These are phyloP conservation scores for Caenorhabditis zanzibari DNA, from an alignment of 2,888 invertebrate species.

Conservation along the genomic window DNA sequence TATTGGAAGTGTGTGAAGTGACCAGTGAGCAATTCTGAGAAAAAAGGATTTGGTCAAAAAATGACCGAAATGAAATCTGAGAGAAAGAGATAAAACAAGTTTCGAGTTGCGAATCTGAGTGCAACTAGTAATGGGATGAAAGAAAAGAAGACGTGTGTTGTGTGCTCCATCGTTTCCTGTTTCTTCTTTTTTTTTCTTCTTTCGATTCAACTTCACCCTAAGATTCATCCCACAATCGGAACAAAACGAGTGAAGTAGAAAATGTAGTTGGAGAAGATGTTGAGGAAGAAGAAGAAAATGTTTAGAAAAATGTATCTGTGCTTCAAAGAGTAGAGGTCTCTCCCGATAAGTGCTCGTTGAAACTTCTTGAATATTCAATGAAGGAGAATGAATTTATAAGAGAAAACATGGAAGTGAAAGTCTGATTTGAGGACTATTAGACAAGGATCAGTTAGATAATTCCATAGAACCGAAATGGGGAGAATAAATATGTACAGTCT, in stretches of 20 bases:
- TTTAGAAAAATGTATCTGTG: slow-evolving; percentile 51
- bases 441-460: background rate
- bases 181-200: slow-evolving; percentile 24
- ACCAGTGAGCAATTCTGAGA: slow-evolving; percentile 28
- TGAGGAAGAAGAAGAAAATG: slow-evolving; percentile 12
- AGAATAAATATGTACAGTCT: too few species aligned
- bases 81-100: slow-evolving; percentile 36
- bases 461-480: background rate
- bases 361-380: slow-evolving; percentile 63
- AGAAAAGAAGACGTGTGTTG: slow-evolving; percentile 34
- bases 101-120: slow-evolving; percentile 45
- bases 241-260: slow-evolving; percentile 52
- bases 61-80: slow-evolving; percentile 27
- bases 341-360: slow-evolving; percentile 62
- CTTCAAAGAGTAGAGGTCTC: slow-evolving; percentile 9
- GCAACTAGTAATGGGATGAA: slow-evolving; percentile 59
- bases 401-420: background rate
- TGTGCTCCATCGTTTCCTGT: slow-evolving; percentile 34
- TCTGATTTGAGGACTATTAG: background rate
- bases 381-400: slow-evolving; percentile 34
- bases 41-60: slow-evolving; percentile 26
- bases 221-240: slow-evolving; percentile 57
- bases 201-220: slow-evolving; percentile 40
- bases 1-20: slow-evolving; percentile 21
- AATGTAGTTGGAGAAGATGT: slow-evolving; percentile 22